Evolutionary conservation across 2,888 invertebrate species (phyloP), one percentile per base, ranked within the genome.

Genomic region (Ornithoptera alexandrae): DNA sequence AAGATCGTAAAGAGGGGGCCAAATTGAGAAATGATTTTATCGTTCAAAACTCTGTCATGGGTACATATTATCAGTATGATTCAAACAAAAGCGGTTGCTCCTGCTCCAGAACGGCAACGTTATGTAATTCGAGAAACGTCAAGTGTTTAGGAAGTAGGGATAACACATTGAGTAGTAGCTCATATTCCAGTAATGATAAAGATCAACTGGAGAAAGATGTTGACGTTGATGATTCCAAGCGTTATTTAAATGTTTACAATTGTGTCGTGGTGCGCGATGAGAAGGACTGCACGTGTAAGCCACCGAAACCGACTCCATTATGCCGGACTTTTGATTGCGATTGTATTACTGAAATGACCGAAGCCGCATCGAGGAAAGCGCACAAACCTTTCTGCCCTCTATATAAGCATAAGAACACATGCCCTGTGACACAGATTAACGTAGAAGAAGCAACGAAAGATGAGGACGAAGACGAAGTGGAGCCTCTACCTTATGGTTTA

Each of bases 271-370:
- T 81, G 57, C 75, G 78, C 1, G 86, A 87, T 5, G 86, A 88
- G 17, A 91, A 87, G 75, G 88, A 89, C 20, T 92, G 92, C 68
- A 87, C 79, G 74, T 92, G 92, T 72, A 82, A 80, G 59, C 92
- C 92, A 10, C 83, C 84, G 4, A 88, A 86, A 72, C 86, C 86
- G 3, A 71, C 83, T 22, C 90, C 92, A 1, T 86, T 87, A 17
- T 92, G 92, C 68, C 86, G 82, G 67, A 88, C 92, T 0, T 88
- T 89, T 69, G 89, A 92, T 69, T 92, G 92, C 72, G 86, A 88
- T 15, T 92, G 92, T 72, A 79, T 89, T 18, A 71, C 81, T 15
- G 84, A 89, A 76, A 76, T 78, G 30, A 70, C 73, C 17, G 85
- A 90, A 64, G 80, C 78, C 67, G 78, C 77, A 12, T 73, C 86